Evolutionary conservation across 2,888 invertebrate species (phyloP).

Genomic region (Drosophila setosimentum): DNA sequence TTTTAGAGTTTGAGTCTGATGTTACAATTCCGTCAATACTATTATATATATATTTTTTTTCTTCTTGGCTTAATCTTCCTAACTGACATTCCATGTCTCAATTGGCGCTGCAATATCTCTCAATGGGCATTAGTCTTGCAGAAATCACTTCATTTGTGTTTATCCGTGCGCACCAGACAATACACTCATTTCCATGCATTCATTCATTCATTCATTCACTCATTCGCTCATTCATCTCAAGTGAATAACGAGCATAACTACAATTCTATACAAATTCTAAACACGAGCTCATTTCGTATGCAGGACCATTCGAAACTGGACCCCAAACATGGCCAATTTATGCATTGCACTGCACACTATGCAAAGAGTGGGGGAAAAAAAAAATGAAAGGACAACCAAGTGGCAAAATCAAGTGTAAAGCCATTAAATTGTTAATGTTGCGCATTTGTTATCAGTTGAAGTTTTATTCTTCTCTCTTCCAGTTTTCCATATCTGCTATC

Average conservation of each 20-base stretch:
- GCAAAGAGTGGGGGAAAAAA: background rate
- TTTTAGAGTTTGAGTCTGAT: slow-evolving; percentile 53
- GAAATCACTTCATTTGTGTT: slow-evolving; percentile 49
- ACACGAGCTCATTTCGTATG: slow-evolving; percentile 64
- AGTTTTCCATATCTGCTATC: slow-evolving; percentile 11
- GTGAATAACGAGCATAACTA: slow-evolving; percentile 12
- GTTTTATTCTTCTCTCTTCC: background rate
- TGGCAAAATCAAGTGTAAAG: slow-evolving; percentile 35
- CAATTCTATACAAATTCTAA: slow-evolving; percentile 20
- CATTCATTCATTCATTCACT: slow-evolving; percentile 16
- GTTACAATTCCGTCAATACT: slow-evolving; percentile 28
- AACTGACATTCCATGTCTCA: slow-evolving; percentile 14
- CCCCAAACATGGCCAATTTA: slow-evolving; percentile 61
- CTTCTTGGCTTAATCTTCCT: background rate
- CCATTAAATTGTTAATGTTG: slow-evolving; percentile 41
- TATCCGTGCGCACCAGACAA: slow-evolving; percentile 55
- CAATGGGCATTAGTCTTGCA: slow-evolving; percentile 8
- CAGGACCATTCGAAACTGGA: slow-evolving; percentile 53
- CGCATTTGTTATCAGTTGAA: slow-evolving; percentile 40
- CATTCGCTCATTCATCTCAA: slow-evolving; percentile 28
- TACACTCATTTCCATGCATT: slow-evolving; percentile 32
- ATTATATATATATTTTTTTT: background rate
- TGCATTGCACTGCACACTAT: slow-evolving; percentile 54
- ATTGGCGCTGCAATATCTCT: slow-evolving; percentile 7
- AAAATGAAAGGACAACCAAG: background rate